Evolutionary conservation across 2,113 vertebrate species (phyloP).

Genomic region (Typhlomys cinereus): DNA sequence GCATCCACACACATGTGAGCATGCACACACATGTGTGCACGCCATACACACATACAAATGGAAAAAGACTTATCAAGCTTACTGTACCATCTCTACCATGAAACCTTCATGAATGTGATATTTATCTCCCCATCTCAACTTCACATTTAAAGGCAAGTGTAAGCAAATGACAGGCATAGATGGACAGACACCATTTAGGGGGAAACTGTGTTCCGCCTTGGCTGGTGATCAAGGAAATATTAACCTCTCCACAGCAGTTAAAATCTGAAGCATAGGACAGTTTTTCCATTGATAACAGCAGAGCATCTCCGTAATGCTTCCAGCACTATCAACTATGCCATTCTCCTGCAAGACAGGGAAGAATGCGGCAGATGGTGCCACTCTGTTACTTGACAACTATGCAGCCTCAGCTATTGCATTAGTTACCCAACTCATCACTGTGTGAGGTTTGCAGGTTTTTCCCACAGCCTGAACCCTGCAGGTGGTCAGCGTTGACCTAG

Average conservation of each 20-base stretch:
- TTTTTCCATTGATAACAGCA: not conserved
- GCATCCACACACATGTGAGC: no score
- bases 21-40: no score
- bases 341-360: not conserved
- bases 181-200: not conserved
- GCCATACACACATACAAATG: no score
- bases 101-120: no score
- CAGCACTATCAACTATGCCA: not conserved
- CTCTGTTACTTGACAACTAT: not conserved
- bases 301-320: not conserved
- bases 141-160: not conserved
- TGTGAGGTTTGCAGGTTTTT: not conserved
- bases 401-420: no score
- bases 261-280: not conserved
- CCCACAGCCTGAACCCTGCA: not conserved
- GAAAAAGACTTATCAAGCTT: no score
- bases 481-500: not conserved
- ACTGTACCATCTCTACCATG: no score
- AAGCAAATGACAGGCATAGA: not conserved
- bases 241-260: not conserved
- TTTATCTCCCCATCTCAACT: not conserved
- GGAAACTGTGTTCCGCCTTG: not conserved
- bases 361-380: not conserved
- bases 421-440: not conserved
- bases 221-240: slow-evolving; percentile 10